Base-by-base conservation (phyloP, 2,888 invertebrate genomes). In the Apamea crenata region DNA sequence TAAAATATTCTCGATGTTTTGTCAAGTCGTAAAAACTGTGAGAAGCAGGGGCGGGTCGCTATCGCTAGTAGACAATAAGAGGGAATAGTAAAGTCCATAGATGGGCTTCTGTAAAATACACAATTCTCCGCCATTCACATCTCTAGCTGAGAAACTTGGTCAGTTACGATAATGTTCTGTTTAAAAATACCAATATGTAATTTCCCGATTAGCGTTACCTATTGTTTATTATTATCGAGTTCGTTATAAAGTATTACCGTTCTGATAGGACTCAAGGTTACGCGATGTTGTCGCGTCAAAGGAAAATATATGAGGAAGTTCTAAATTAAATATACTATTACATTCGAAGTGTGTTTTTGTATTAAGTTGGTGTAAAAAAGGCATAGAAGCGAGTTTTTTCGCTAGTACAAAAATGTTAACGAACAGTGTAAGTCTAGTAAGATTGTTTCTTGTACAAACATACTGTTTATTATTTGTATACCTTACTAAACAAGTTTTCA, bases 281-380 rank as follows among this genome's bases (percentile, higher is more conserved):
- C 36, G 36, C 21, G 16, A 74, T 74, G 12, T 72, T 36, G 36
- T 59, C 69, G 29, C 32, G 44, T 71, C 40, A 63, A 63, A 71
- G 75, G 40, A 56, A 84, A 80, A 69, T 59, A 74, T 50, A 83
- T 29, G 63, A 85, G 81, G 83, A 81, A 83, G 83, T 85, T 63
- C 25, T 8, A 32, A 80, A 81, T 84, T 71, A 80, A 75, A 80
- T 36, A 75, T 72, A 36, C 10, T n/a, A 84, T 74, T 65, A 80
- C 29, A 71, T 32, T 61, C 16, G n/a, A 70, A 59, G 32, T 44
- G 14, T 44, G 16, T 72, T 82, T 82, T 84, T 84, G n/a, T n/a
- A n/a, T n/a, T n/a, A n/a, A 25, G 7, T 71, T 84, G 0, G 8
- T 47, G 47, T 75, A 80, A 84, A 83, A 84, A 50, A 79, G 16